Conservation (phyloP, 2,888 invertebrate genomes). For the Polydrusus pterygomalis region DNA sequence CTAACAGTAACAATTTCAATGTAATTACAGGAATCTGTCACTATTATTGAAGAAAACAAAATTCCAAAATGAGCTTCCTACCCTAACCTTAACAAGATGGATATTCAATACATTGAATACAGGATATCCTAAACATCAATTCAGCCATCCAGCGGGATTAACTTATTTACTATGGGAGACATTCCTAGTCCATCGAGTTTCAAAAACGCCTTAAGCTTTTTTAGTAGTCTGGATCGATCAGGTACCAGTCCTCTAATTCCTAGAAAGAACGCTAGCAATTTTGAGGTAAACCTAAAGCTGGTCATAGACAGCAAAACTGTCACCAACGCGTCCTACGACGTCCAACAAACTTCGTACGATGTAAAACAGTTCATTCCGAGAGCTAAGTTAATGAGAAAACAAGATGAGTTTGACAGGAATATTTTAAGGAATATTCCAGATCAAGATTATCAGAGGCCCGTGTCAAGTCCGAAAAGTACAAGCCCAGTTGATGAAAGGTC, state of each 20-base stretch:
- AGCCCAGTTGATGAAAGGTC: background rate
- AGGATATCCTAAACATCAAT: too few species aligned
- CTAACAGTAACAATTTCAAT: too few species aligned
- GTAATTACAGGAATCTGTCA: too few species aligned
- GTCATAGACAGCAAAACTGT: conserved; percentile 56
- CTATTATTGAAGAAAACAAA: too few species aligned
- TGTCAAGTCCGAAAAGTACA: conserved; percentile 5
- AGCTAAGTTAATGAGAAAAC: conserved; percentile 47
- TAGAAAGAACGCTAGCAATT: conserved; percentile 47
- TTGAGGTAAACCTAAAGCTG: conserved; percentile 56
- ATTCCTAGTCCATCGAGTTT: conserved; percentile 50
- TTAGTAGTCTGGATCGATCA: conserved; percentile 54
- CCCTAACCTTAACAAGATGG: too few species aligned
- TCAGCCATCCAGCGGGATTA: too few species aligned
- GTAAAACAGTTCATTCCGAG: conserved; percentile 53
- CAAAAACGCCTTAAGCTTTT: conserved; percentile 55
- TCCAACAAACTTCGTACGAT: conserved; percentile 29
- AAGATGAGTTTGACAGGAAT: conserved; percentile 31
- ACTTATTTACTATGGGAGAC: conserved; percentile 33
- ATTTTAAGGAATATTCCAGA: conserved; percentile 35
- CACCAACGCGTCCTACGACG: conserved; percentile 32
- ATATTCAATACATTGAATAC: too few species aligned
- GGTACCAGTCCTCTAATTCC: conserved; percentile 48
- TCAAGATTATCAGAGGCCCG: conserved; percentile 31
- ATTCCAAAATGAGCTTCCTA: too few species aligned